Evolutionary conservation across 1,140 invertebrate genomes (phyloP), one percentile per base, ranked within the genome.

Genomic region (Archegozetes longisetosus): DNA sequence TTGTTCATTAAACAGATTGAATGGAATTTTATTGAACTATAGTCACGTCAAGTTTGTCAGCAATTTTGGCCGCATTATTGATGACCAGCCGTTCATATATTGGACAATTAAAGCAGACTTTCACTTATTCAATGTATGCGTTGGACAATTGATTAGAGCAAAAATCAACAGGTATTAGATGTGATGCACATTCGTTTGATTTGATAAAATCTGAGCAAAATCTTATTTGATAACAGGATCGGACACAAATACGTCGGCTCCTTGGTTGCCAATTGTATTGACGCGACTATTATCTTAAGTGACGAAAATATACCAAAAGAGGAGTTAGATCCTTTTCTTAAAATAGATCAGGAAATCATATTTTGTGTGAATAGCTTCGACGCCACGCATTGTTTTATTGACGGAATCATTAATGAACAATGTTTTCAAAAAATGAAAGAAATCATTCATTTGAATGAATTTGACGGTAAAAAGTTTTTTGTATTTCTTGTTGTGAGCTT

Each of bases 101-200:
- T 58, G 57, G 57, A 58, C 48, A 53, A 58, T 58, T 40, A 3
- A 24, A 29, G 57, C 51, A 1, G 26, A 58, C n/a, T 58, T 58
- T 51, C 17, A 58, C 24, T 50, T 51, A 50, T 58, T 51, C 48
- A 58, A 53, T 40, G 25, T 58, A 25, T 9, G 4, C 13, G n/a
- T 25, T 20, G 49, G 49, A 29, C 57, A 58, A n/a, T 20, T 58
- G 20, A 20, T 58, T 3, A 49, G 32, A 51, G 49, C 46, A 17
- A 50, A 50, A 22, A 50, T 58, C 13, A 58, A 51, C 17, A 51
- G 48, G 57, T 58, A 20, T 24, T 46, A 24, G 12, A 14, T 58
- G 12, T 20, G 20, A 20, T 58, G 1, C 26, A 55, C n/a, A 32
- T 28, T 29, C 22, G 20, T 46, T 55, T 55, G 27, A 40, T 40